Conservation (phyloP, 2,113 vertebrate genomes). For the Scartelaos histophorus region DNA sequence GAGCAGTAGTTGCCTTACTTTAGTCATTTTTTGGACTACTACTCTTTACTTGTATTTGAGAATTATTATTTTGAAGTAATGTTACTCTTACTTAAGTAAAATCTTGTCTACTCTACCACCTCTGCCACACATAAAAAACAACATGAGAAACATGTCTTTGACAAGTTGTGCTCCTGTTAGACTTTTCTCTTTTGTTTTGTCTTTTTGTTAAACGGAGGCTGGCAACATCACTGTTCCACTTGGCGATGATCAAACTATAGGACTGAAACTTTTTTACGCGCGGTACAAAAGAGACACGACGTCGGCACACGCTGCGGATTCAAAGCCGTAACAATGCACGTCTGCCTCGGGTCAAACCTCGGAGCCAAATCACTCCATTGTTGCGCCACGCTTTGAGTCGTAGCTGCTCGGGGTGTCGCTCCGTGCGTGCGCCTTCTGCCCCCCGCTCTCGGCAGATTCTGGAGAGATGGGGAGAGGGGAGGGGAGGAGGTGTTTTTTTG, state of each 20-base stretch:
- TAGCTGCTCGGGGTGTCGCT: slow-evolving; percentile 26
- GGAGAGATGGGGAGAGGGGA: slow-evolving; percentile 1
- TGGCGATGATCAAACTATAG: background rate
- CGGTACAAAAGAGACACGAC: slow-evolving; percentile 26
- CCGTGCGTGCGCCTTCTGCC: slow-evolving; percentile 4
- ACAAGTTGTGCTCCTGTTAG: background rate
- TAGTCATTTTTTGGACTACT: too few relatives aligned
- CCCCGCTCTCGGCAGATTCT: background rate
- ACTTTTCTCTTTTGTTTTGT: background rate
- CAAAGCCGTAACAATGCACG: slow-evolving; percentile 51
- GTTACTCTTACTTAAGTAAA: too few relatives aligned
- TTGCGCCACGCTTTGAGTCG: slow-evolving; percentile 75
- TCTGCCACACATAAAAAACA: background rate
- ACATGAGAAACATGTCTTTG: background rate
- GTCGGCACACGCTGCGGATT: slow-evolving; percentile 57
- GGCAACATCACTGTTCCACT: background rate
- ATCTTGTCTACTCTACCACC: too few relatives aligned
- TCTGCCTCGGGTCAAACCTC: slow-evolving; percentile 45
- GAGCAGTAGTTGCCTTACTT: too few relatives aligned
- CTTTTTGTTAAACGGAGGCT: background rate
- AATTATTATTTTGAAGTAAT: too few relatives aligned
- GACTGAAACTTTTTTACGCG: slow-evolving; percentile 19
- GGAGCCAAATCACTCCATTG: slow-evolving; percentile 69
- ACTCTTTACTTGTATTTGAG: too few relatives aligned
- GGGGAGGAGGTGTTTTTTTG: slow-evolving; percentile 58